A percentile compares a stretch with the other conserved stretches of the same genome.
These are phyloP conservation scores for Listronotus bonariensis DNA, from an alignment of 1,140 invertebrate species.

Conservation along the genomic window DNA sequence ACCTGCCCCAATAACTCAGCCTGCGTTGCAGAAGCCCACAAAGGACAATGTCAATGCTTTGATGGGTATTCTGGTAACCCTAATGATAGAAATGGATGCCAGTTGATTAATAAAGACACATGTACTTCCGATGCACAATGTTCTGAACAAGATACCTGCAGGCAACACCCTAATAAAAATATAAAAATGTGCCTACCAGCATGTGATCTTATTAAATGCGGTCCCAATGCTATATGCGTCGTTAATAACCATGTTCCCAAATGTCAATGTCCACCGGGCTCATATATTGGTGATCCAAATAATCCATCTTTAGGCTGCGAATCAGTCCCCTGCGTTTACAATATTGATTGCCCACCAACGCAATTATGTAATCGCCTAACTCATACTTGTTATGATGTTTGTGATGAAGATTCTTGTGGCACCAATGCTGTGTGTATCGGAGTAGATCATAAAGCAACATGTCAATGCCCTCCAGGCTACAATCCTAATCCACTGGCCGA, in stretches of 20 bases:
- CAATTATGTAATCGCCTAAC: slow-evolving; percentile 82
- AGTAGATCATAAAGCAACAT: slow-evolving; percentile 78
- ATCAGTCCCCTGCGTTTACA: slow-evolving; percentile 82
- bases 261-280: slow-evolving; percentile 84
- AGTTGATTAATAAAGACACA: slow-evolving; percentile 69
- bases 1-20: slow-evolving; percentile 82
- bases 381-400: slow-evolving; percentile 81
- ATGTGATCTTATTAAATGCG: slow-evolving; percentile 77
- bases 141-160: slow-evolving; percentile 77
- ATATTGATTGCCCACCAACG: slow-evolving; percentile 75
- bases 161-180: slow-evolving; percentile 49
- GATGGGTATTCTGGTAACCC: slow-evolving; percentile 84
- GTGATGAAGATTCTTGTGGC: slow-evolving; percentile 80
- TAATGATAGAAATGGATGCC: slow-evolving; percentile 84
- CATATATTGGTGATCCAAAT: slow-evolving; percentile 82
- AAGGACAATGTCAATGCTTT: slow-evolving; percentile 78
- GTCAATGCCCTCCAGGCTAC: slow-evolving; percentile 82
- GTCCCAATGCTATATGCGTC: slow-evolving; percentile 81
- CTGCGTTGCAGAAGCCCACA: slow-evolving; percentile 75
- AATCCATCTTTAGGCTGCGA: slow-evolving; percentile 74
- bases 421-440: slow-evolving; percentile 86
- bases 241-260: slow-evolving; percentile 86
- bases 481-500: slow-evolving; percentile 79
- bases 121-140: slow-evolving; percentile 82
- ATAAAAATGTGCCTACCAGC: slow-evolving; percentile 69